Conservation (phyloP, 2,797 vertebrate genomes). For the Periparus ater region DNA sequence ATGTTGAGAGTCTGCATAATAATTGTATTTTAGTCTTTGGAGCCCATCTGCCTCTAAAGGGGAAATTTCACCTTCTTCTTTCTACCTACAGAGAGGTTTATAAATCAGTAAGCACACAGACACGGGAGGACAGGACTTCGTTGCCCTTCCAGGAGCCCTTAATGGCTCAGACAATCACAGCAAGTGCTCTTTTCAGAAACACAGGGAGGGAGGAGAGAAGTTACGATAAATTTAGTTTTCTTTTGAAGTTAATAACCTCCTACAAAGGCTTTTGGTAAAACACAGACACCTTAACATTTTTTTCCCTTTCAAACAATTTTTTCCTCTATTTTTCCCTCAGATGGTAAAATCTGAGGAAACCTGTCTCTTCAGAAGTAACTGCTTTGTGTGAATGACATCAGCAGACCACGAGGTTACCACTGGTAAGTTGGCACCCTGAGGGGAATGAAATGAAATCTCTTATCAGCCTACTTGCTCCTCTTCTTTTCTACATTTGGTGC, state of each 20-base stretch:
- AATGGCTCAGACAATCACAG: slow-evolving; percentile 45
- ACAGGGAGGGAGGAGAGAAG: background rate
- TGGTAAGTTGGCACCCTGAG: slow-evolving; percentile 56
- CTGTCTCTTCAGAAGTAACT: slow-evolving; percentile 68
- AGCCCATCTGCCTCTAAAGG: slow-evolving; percentile 46
- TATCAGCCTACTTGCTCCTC: slow-evolving; percentile 32
- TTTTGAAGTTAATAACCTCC: slow-evolving; percentile 76
- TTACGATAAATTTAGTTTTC: slow-evolving; percentile 64
- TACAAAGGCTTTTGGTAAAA: slow-evolving; percentile 67
- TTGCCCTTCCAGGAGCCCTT: slow-evolving; percentile 36
- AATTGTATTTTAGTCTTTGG: slow-evolving; percentile 55
- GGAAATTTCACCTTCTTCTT: slow-evolving; percentile 48
- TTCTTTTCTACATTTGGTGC: slow-evolving; percentile 36
- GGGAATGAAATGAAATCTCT: slow-evolving; percentile 65
- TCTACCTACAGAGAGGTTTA: slow-evolving; percentile 51
- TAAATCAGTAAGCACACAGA: slow-evolving; percentile 35
- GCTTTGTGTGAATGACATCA: slow-evolving; percentile 61
- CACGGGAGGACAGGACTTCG: slow-evolving; percentile 12
- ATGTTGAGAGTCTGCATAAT: slow-evolving; percentile 42
- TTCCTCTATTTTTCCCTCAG: slow-evolving; percentile 52
- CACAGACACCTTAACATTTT: slow-evolving; percentile 66
- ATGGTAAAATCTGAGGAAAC: slow-evolving; percentile 64
- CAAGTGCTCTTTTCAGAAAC: slow-evolving; percentile 59
- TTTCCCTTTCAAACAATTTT: slow-evolving; percentile 59
- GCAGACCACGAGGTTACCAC: slow-evolving; percentile 53